Evolutionary conservation across 2,797 vertebrate species (phyloP).

Genomic region (Numenius phaeopus): DNA sequence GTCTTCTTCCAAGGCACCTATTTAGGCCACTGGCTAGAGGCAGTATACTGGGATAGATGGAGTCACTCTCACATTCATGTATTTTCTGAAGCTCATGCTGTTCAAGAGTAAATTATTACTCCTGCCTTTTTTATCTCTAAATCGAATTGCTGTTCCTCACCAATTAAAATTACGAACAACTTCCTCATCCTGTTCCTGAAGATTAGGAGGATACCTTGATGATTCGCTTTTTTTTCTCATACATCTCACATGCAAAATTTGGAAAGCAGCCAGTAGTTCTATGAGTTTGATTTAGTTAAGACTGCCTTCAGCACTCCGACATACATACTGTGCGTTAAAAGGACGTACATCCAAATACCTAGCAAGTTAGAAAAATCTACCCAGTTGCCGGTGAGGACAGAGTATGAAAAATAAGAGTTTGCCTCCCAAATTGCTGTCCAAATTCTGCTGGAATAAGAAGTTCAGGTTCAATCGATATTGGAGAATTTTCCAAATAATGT

Average conservation of each 20-base stretch:
- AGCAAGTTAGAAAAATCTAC: neutral
- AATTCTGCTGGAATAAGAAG: neutral
- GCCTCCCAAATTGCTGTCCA: neutral
- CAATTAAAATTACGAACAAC: conserved; percentile 20
- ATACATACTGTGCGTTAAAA: neutral
- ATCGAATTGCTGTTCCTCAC: neutral
- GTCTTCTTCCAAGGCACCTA: neutral
- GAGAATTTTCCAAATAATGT: neutral
- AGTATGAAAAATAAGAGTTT: neutral
- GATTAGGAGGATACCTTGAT: neutral
- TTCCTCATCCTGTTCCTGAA: conserved; percentile 13
- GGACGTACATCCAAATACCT: neutral
- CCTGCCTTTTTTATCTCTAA: neutral
- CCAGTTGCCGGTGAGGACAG: neutral
- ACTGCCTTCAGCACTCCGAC: neutral
- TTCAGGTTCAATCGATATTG: neutral
- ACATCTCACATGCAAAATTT: neutral
- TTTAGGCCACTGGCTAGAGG: neutral
- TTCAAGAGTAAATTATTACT: neutral
- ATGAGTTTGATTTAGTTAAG: neutral
- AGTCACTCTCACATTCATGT: neutral
- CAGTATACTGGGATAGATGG: neutral
- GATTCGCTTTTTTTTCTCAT: neutral
- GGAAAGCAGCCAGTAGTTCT: neutral
- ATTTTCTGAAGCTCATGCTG: neutral